Base-by-base conservation (phyloP, 2,113 vertebrate species). In the Puntigrus tetrazona region DNA sequence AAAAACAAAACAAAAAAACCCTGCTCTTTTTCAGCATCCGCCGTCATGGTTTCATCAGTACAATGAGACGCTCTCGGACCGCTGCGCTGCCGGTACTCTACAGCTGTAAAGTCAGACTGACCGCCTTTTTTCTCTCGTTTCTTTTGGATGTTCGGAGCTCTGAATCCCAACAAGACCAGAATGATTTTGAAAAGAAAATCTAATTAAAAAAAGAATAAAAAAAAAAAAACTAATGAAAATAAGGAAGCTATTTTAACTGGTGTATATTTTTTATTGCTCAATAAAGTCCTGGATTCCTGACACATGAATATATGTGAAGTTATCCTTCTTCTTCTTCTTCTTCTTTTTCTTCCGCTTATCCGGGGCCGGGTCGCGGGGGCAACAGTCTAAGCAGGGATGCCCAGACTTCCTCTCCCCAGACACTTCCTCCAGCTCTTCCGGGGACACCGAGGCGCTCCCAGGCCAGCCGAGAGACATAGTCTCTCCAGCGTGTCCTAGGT, bases 191-290 rank as follows among this genome's bases (percentile, higher is more conserved):
- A 88, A 88, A 84, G 86, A 90, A 90, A 91, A 91, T 86, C 9
- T 91, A 87, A 92, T 84, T n/a, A 22, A 90, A 92, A 91, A 81
- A 84, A 90, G 91, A 93, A 93, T 82, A 36, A 78, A 91, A 90
- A 88, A 36, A 78, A 91, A 90, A 88, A 88, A 87, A 91, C 88
- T 90, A 87, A 88, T 82, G 88, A 92, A 91, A 94, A 93, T 94
- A 89, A 92, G 92, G 91, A 93, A 87, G 82, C 91, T 95, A 94
- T 95, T 97, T 96, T 96, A 96, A 95, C 95, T 96, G 96, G 93
- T 97, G 96, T 97, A 96, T 97, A 96, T 96, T 98, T 99, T 96
- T 97, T 94, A 96, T 96, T 95, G 94, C 93, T 96, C 92, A 97
- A 96, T 98, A 95, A 98, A 98, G 92, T 97, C 93, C 88, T 90